Evolutionary conservation across 2,888 invertebrate species (phyloP), one percentile per base, ranked within the genome.

Genomic region (Drosophila barbarae): DNA sequence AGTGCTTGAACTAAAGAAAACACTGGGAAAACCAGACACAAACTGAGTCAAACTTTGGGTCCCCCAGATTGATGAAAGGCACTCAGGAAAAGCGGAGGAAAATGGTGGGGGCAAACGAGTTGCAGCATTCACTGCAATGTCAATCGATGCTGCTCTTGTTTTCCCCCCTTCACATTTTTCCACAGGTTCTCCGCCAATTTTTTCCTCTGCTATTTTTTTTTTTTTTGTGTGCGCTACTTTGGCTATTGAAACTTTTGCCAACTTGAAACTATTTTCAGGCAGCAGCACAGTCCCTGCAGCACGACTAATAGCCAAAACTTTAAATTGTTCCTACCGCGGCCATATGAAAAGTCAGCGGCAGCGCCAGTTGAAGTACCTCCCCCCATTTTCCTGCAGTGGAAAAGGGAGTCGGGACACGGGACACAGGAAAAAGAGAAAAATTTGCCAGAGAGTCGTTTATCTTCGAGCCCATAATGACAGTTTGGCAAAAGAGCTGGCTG

Each of bases 391-490:
- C 30, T 30, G 46, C 51, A 57, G 58, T 59, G 50, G 32, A 26
- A 41, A 54, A 50, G 47, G 47, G 47, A 49, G 12, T 13, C 10
- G 23, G 23, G 21, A 21, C 21, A 21, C 10, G 2, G 32, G 32
- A 30, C 15, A 15, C 55, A 35, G 13, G 35, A 28, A 64, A 55
- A 56, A 61, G 23, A 46, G 70, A 58, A 69, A 55, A 64, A 74
- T 73, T 73, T 73, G 71, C 63, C 73, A 52, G 69, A 77, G 73
- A 85, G 84, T 81, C 85, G 84, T 81, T 81, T 81, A 81, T 85
- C 81, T 85, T 81, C 63, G 68, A 71, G 85, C 81, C 81, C 83
- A 84, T 79, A 79, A 79, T 80, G 85, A 80, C 84, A 80, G 78
- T 80, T 84, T 73, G 61, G 71, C 52, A 68, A 63, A 69, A 68